Evolutionary conservation across 1,140 invertebrate species (phyloP), one percentile per base, ranked within the genome.

Genomic region (Vanessa tameamea): DNA sequence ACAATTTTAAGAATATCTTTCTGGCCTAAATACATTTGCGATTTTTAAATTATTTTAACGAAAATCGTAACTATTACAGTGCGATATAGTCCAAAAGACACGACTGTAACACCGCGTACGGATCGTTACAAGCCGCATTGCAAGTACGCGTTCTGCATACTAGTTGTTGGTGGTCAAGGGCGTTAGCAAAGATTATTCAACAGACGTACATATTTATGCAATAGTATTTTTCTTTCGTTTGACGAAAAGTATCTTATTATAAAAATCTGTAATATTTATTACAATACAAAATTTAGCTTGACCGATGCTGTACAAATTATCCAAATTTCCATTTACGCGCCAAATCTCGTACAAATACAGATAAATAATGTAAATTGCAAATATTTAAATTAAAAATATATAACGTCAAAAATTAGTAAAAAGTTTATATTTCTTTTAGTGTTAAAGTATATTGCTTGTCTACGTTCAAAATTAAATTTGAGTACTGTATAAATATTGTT

Each of bases 121-220:
- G 72, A 48, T 64, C 57, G 15, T 47, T 26, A 12, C 16, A 73
- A 64, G 15, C 31, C 37, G 61, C 47, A 26, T 47, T 3, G 59
- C 37, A 16, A 66, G 43, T 68, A 74, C 66, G 66, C 61, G 31
- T 15, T 69, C 47, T 31, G 66, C 66, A 69, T 74, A 64, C 59
- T 51, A 64, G 16, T 48, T 23, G n/a, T 64, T 69, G 50, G 72
- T 74, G 72, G 72, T 74, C 72, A 74, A 74, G 72, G 72, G 3
- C 50, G 37, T 13, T 9, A 47, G 5, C 72, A 73, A 73, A 73
- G 64, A 74, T 61, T 64, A 74, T 64, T n/a, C 11, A 43, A 50
- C n/a, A 74, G 66, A 74, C 43, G n/a, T 57, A 57, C 8, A 23
- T 23, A 57, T 23, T 57, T 23, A 57, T 26, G 53, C n/a, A 57